phyloP scores from a whole-genome alignment of 2,888 invertebrate genomes.

The Drosophila macrospina region DNA sequence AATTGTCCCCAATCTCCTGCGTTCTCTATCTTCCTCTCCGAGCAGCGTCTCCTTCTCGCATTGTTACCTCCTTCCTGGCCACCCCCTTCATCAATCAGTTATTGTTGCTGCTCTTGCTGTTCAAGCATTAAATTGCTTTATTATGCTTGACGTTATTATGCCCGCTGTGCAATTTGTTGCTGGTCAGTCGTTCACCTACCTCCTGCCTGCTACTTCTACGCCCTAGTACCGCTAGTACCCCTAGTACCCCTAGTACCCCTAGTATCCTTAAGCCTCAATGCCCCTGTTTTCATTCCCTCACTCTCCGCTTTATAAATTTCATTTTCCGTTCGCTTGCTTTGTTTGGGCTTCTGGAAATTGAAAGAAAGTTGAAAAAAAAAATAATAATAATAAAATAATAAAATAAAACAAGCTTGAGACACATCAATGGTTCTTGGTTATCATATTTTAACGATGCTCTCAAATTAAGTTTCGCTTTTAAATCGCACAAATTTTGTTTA shows the following conservation, averaged over 20 bases:
- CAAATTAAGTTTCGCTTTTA: constrained; percentile 17
- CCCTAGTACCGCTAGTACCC: too few species aligned
- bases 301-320: constrained; percentile 10
- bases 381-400: neutral
- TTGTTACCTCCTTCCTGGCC: neutral
- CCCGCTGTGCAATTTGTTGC: constrained; percentile 67
- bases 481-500: neutral
- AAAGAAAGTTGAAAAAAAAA: constrained; percentile 27
- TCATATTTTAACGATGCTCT: constrained; percentile 35
- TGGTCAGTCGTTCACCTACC: constrained; percentile 40
- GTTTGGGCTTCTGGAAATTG: constrained; percentile 28
- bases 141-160: constrained; percentile 76
- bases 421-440: constrained; percentile 11
- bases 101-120: constrained; percentile 58
- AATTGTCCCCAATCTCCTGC: constrained; percentile 37
- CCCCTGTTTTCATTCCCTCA: neutral
- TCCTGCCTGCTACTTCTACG: neutral
- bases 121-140: constrained; percentile 79
- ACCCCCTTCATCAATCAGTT: constrained; percentile 24
- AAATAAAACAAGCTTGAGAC: constrained; percentile 11
- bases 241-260: too few species aligned
- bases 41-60: neutral
- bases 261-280: neutral
- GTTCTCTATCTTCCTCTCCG: neutral
- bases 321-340: constrained; percentile 31